Evolutionary conservation across 1,140 invertebrate species (phyloP), one percentile per base, ranked within the genome.

Genomic region (Zaprionus vittiger): DNA sequence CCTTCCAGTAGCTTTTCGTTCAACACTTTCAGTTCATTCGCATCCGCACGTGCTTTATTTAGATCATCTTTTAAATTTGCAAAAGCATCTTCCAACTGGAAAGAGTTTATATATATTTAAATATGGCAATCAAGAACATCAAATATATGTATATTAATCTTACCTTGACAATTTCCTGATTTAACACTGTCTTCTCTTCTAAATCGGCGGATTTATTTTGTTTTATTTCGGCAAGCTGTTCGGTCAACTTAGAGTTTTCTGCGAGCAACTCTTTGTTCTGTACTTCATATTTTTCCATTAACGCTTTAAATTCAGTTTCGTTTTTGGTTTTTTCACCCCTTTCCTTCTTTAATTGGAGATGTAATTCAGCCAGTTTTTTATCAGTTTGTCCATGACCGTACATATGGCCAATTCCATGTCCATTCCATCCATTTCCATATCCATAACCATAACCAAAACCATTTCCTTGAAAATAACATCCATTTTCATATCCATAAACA

Each of bases 1-100:
- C 31, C 60, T 28, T n/a, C 31, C 14, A 52, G 1, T 15, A 75
- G 67, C 67, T 71, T 71, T 38, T 75, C 67, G 24, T 64, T 75
- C 11, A 64, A 15, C 6, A 44, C 34, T 41, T 63, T 74, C 6
- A 74, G 12, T 0, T 57, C 47, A 26, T 44, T 26, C 5, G 56
- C 12, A 0, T 70, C 44, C 4, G 1, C 52, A n/a, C 22, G n/a
- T 6, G 22, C n/a, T 0, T 70, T 31, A 11, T 2, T 34, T 1
- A 57, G 28, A 52, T 60, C 24, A 9, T 28, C 34, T 24, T 73
- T 34, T 17, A 67, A 14, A 34, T 34, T 34, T 34, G 9, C 7
- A 34, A 34, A 34, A 11, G 9, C 31, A 9, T 3, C 31, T 11
- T 34, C 3, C 31, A 34, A 34, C 71, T 73, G 12, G 22, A 34